These are phyloP conservation scores for Meganola albula DNA, from an alignment of 2,888 invertebrate genomes.

Conservation along the genomic window DNA sequence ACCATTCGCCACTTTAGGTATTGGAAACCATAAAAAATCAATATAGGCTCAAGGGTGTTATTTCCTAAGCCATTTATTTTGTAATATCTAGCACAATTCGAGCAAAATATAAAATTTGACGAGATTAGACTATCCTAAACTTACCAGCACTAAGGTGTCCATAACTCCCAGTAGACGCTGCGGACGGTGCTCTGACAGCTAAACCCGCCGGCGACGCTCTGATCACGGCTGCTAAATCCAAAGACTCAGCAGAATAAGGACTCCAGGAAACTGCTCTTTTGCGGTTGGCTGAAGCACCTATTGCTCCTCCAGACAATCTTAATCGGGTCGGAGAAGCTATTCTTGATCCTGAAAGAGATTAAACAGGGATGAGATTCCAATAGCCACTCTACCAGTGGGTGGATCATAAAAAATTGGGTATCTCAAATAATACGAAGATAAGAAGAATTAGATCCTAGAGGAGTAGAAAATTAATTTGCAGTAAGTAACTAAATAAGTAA, in stretches of 20 bases:
- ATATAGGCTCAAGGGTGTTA: too few relatives aligned
- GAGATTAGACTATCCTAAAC: too few relatives aligned
- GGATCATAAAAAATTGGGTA: too few relatives aligned
- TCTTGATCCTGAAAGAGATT: conserved; percentile 57
- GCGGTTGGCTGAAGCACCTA: conserved; percentile 80
- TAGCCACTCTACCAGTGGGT: not conserved
- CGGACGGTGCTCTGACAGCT: conserved; percentile 91
- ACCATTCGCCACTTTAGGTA: too few relatives aligned
- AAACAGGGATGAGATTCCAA: not conserved
- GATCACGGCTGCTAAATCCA: conserved; percentile 96
- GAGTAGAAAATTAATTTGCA: too few relatives aligned
- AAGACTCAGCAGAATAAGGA: conserved; percentile 94
- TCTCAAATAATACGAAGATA: too few relatives aligned
- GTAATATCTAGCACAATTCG: too few relatives aligned
- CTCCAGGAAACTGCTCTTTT: conserved; percentile 96
- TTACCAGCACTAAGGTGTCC: conserved; percentile 96
- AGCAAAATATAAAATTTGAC: too few relatives aligned
- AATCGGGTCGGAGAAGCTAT: conserved; percentile 69
- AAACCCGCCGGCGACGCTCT: conserved; percentile 96
- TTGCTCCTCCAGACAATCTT: conserved; percentile 65
- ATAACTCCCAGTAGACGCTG: conserved; percentile 91
- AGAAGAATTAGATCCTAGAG: too few relatives aligned
- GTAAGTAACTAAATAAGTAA: too few relatives aligned
- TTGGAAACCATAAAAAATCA: too few relatives aligned
- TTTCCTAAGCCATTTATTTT: too few relatives aligned